Base-by-base conservation (phyloP, 2,888 invertebrate species). In the Xylophagus ater region DNA sequence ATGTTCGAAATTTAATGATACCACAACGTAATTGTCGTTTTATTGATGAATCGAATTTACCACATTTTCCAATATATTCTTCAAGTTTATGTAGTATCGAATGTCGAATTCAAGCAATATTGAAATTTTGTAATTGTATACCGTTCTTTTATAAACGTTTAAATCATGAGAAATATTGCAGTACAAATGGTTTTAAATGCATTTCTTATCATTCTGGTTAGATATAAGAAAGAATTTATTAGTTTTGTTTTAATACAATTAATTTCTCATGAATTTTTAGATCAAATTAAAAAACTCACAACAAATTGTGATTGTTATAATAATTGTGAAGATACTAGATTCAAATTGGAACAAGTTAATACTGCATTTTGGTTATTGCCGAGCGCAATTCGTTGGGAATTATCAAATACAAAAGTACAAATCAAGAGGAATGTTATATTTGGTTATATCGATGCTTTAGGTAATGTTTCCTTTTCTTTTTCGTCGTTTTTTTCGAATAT, bases 351-450 rank as follows among this genome's bases (percentile, higher is more conserved):
- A 26, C 24, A 35, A 26, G 21, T 26, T n/a, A 37, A 41, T 14
- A 33, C 45, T 20, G 41, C 46, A 41, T 47, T 30, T 34, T 58
- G 58, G 55, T 44, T 47, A 7, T 41, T 50, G 10, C 53, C 55
- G 19, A 53, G 54, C 6, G 50, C 50, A 20, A 42, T 60, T 19
- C 54, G 53, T 23, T 55, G 56, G 53, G 53, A 53, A 23, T 29
- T 60, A 14, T 42, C 49, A 2, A 53, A 55, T 37, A 56, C 58
- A 2, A 53, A 52, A 29, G 49, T 53, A 19, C 49, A 57, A 19
- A 46, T 56, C 18, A 56, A 53, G 43, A 40, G 58, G 33, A 54
- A 57, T 24, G 48, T 59, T 7, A 42, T 60, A 14, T 58, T 56
- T 42, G 55, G 57, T 19, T 47, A 51, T 28, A 47, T 52, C 8